Evolutionary conservation across 2,797 vertebrate genomes (phyloP), one percentile per base, ranked within the genome.

Genomic region (Sebastes cheni): DNA sequence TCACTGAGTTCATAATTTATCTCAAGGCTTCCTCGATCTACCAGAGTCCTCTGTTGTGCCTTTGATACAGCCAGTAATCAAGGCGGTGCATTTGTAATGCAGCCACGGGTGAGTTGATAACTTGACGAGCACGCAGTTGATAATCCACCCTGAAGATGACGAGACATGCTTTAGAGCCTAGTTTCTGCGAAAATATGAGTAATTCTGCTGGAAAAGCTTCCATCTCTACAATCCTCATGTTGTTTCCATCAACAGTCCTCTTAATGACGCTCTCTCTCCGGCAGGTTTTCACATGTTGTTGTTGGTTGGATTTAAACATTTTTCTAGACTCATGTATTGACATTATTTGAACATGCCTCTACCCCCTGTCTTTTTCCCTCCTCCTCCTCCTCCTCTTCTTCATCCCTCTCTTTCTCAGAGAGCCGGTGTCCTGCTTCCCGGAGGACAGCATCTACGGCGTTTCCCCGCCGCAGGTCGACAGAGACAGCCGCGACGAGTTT

Each of bases 381-480:
- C 32, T 34, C 2, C 30, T 34, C 2, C 30, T 8, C 34, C 39
- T 42, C 58, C 4, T 23, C 29, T 6, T n/a, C 6, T 23, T 23
- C 2, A 4, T 23, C 23, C 52, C 20, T 30, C n/a, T 42, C 16
- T 67, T 69, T 67, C 72, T 34, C 86, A 99, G 98, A 84, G 92
- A 91, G 74, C 97, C 97, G 0, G 97, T 99, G 72, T 98, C 98
- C 1, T 88, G 92, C 79, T 98, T 99, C 93, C 90, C 96, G 0
- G 93, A 95, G 75, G 97, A 98, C 95, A 98, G 97, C 88, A 95
- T 98, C 92, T 98, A 97, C 0, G 95, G 93, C 81, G 94, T 96
- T 3, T 95, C 93, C 9, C 96, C 96, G 25, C 97, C 97, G 0
- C 94, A 89, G 83, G 96, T 96, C 23, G 96, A 97, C 88, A 86